Conservation (phyloP, 2,113 vertebrate species). For the Syngnathus floridae region DNA sequence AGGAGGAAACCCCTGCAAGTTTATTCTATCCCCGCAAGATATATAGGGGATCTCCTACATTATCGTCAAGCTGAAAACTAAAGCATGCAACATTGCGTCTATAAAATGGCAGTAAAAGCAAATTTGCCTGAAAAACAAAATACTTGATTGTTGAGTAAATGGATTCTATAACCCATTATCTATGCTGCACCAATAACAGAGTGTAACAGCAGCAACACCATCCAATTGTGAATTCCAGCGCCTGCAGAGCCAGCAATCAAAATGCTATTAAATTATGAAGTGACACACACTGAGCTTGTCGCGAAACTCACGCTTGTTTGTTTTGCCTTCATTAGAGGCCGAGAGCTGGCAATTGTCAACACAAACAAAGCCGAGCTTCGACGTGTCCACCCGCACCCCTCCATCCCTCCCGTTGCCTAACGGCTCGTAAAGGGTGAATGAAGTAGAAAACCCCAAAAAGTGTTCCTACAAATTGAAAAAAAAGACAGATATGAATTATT, state of each 20-base stretch:
- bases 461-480: not conserved
- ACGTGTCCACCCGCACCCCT: not conserved
- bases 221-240: constrained; percentile 35
- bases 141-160: constrained; percentile 16
- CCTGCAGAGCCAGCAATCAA: constrained; percentile 40
- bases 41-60: not conserved
- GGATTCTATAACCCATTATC: constrained; percentile 12
- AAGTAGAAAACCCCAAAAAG: not conserved
- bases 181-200: not conserved
- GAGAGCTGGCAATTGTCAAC: constrained; percentile 37
- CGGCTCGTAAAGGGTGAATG: not conserved
- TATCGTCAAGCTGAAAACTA: not conserved
- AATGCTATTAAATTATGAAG: constrained; percentile 57
- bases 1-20: not conserved
- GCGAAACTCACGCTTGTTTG: constrained; percentile 44
- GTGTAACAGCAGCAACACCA: not conserved
- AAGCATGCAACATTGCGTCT: not conserved
- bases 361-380: constrained; percentile 19
- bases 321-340: constrained; percentile 49
- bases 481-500: too few relatives aligned
- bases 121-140: not conserved
- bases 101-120: not conserved
- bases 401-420: not conserved
- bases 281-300: constrained; percentile 41
- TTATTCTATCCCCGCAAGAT: not conserved